These are phyloP conservation scores for Pterocles orientalis DNA, from an alignment of 2,113 vertebrate species.

Conservation along the genomic window DNA sequence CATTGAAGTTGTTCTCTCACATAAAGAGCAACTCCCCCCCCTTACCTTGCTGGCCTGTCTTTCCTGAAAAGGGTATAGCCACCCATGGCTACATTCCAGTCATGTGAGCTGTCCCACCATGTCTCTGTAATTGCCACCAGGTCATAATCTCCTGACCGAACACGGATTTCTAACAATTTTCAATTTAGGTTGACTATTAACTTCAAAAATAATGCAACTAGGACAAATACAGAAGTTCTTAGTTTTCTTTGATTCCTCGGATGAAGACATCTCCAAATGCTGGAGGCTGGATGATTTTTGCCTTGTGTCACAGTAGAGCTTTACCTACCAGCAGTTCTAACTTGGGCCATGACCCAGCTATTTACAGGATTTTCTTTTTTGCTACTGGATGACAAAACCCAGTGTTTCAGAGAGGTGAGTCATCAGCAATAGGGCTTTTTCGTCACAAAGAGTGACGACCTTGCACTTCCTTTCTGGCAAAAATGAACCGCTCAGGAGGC, in stretches of 20 bases:
- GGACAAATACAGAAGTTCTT: background rate
- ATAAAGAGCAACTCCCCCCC: no score
- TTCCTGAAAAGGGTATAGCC: no score
- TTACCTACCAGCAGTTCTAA: background rate
- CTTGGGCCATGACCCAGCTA: background rate
- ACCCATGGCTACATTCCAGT: no score
- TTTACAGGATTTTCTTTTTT: background rate
- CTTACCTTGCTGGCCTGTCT: no score
- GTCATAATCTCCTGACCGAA: no score
- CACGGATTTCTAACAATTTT: no score
- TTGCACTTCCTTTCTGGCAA: background rate
- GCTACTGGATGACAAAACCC: background rate
- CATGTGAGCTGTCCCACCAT: no score
- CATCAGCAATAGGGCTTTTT: background rate
- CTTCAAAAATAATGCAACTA: background rate
- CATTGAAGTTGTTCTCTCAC: no score
- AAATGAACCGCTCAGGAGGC: background rate
- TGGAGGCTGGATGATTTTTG: background rate
- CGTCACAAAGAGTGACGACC: no score
- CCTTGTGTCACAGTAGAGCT: background rate
- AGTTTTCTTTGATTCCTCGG: background rate
- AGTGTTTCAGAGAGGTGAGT: background rate
- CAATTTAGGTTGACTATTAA: no score
- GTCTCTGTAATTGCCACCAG: no score
- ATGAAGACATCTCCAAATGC: background rate